Base-by-base conservation (phyloP, 2,113 vertebrate genomes). In the Neogale vison region DNA sequence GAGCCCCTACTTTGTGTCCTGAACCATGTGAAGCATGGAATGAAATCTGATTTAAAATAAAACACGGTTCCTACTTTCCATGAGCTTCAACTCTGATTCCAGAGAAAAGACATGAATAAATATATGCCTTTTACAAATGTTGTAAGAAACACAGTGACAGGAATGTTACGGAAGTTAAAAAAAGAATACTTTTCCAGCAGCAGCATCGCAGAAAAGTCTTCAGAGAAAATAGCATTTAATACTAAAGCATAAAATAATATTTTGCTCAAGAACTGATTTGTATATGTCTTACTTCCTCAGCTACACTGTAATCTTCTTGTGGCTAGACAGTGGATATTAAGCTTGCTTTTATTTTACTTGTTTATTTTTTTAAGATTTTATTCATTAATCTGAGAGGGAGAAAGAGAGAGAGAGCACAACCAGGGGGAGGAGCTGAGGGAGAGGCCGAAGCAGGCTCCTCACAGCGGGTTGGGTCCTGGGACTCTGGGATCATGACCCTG, bases 221-320 rank as follows among this genome's bases (percentile, higher is more conserved):
- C 26, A 65, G 74, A 79, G 20, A 81, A 79, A 47, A 71, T 52
- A 95, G 20, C 34, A 82, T 13, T 79, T 92, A 59, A 69, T 91
- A 91, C 15, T 61, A 69, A 80, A 65, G 8, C 61, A 80, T 52
- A 90, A 95, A 95, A 86, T 61, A 92, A 87, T 79, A 86, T 65
- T 95, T 93, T 89, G 52, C 91, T 74, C 39, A 67, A 26, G 63
- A 95, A 50, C 86, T 92, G 4, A 42, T 90, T 86, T 82, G 24
- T 88, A 24, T 69, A 1, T 59, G 4, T 90, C 39, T 93, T 96
- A 88, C 63, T 59, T 90, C 36, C 50, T 87, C 71, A 93, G 39
- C 20, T 85, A 52, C 12, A 86, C 10, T n/a, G 20, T 57, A 81
- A 83, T 93, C 39, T 85, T 88, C 85, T 52, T 52, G 21, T 55